phyloP scores from a whole-genome alignment of 2,113 vertebrate species.

The Rhinopomastus cyanomelas region DNA sequence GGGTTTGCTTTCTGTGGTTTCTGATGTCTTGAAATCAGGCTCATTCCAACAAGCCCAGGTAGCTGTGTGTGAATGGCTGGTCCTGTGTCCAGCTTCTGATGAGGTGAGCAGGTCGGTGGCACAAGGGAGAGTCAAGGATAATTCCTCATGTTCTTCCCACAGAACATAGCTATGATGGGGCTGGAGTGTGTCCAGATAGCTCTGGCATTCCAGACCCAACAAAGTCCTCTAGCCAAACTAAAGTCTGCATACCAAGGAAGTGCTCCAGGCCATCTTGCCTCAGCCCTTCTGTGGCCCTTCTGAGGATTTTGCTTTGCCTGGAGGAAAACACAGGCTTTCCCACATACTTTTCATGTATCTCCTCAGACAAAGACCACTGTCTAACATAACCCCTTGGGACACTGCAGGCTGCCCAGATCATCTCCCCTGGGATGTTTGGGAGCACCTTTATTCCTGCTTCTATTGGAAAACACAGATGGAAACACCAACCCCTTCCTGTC shows the following conservation, averaged over 20 bases:
- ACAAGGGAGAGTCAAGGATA: neutral
- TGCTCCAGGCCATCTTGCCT: neutral
- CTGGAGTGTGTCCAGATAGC: neutral
- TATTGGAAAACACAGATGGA: neutral
- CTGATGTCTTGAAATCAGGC: neutral
- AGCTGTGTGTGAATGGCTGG: neutral
- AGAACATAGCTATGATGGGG: neutral
- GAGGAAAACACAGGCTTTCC: neutral
- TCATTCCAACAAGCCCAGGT: neutral
- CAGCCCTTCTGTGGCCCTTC: neutral
- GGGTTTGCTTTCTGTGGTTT: neutral
- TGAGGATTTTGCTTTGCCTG: neutral
- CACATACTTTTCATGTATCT: neutral
- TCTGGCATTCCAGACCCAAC: neutral
- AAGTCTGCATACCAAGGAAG: slow-evolving; percentile 22
- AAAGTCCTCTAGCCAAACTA: neutral
- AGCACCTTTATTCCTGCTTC: neutral
- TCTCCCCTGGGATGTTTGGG: neutral
- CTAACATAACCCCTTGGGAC: neutral
- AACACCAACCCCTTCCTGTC: neutral
- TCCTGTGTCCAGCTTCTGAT: neutral
- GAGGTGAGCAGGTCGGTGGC: neutral
- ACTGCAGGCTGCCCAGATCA: neutral
- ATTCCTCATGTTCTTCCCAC: neutral
- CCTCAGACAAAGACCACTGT: neutral